Evolutionary conservation across 2,797 vertebrate genomes (phyloP).

Genomic region (Typhlichthys eigenmanni): DNA sequence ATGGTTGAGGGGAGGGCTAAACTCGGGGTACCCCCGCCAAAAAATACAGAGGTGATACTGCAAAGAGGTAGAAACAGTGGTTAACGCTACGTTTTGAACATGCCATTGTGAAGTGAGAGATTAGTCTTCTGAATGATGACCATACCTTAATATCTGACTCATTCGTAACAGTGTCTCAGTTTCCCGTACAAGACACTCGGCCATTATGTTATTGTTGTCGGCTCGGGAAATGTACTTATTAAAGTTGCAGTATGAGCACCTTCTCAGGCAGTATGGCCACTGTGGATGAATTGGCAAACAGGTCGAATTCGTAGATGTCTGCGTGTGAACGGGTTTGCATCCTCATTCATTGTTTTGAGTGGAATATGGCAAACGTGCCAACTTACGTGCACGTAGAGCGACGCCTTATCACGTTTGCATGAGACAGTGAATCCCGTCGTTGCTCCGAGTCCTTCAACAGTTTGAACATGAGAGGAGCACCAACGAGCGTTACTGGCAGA

Average conservation of each 20-base stretch:
- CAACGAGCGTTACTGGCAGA: constrained; percentile 1
- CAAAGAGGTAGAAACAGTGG: constrained; percentile 7
- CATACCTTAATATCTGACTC: constrained; percentile 83
- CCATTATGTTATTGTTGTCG: constrained; percentile 74
- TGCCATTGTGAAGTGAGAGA: background rate
- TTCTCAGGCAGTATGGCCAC: constrained; percentile 94
- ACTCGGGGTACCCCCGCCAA: constrained; percentile 94
- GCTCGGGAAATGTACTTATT: constrained; percentile 87
- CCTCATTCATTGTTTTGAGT: background rate
- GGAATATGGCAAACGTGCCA: background rate
- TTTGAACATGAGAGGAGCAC: constrained; percentile 15
- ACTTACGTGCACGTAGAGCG: constrained; percentile 83
- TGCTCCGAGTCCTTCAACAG: background rate
- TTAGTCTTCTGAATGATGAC: constrained; percentile 20
- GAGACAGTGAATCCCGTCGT: background rate
- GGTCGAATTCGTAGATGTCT: background rate
- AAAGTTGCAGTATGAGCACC: constrained; percentile 93
- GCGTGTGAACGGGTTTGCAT: background rate
- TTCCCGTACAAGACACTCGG: constrained; percentile 82
- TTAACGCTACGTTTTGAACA: background rate
- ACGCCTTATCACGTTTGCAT: constrained; percentile 53
- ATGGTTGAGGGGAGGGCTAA: constrained; percentile 84
- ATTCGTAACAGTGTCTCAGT: constrained; percentile 78
- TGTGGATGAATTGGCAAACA: constrained; percentile 42
- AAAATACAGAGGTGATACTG: constrained; percentile 90